These are phyloP conservation scores for Neofelis nebulosa DNA, from an alignment of 2,113 vertebrate species.

Conservation along the genomic window DNA sequence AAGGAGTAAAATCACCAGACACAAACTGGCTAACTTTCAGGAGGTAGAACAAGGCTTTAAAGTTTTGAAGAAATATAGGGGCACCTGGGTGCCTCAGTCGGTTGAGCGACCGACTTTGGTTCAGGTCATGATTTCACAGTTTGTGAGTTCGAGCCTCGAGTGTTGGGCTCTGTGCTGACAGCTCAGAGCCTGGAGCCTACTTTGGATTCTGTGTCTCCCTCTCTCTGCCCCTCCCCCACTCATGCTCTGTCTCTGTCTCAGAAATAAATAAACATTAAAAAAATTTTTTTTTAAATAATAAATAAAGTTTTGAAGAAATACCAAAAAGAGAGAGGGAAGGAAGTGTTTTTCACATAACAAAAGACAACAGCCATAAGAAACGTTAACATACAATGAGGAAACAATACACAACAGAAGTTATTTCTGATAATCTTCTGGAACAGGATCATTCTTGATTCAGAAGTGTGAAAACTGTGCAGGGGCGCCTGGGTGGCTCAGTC, in stretches of 20 bases:
- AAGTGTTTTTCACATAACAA: neutral
- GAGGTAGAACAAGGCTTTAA: neutral
- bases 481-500: too few relatives aligned
- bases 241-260: too few relatives aligned
- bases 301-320: neutral
- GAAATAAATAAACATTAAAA: too few relatives aligned
- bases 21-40: neutral
- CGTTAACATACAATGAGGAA: neutral
- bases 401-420: neutral
- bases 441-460: neutral
- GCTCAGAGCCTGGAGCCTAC: too few relatives aligned
- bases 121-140: too few relatives aligned
- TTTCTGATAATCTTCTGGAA: neutral
- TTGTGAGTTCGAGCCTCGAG: too few relatives aligned
- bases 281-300: too few relatives aligned
- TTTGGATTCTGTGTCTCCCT: too few relatives aligned
- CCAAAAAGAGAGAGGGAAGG: neutral
- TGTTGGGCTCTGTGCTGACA: too few relatives aligned
- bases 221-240: too few relatives aligned
- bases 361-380: neutral
- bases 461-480: neutral
- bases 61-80: neutral
- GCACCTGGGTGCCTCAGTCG: too few relatives aligned
- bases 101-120: too few relatives aligned
- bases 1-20: neutral